Percentiles rank a stretch among this genome's conserved stretches.
Evolutionary conservation across 2,113 vertebrate species (phyloP).

Genomic region (Eurypyga helias): DNA sequence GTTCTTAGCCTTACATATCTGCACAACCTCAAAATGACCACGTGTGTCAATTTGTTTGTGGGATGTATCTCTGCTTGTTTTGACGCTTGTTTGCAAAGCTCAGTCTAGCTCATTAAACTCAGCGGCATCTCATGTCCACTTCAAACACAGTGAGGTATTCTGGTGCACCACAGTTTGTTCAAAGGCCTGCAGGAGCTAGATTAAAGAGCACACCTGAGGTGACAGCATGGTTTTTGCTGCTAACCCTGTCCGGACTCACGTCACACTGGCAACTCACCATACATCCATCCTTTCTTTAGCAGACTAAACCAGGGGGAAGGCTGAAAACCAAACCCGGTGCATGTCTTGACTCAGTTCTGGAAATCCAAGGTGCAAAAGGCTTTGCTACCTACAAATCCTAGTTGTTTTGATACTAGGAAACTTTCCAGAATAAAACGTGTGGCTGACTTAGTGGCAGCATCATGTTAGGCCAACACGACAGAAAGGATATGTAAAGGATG

Average conservation of each 20-base stretch:
- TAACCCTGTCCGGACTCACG: neutral
- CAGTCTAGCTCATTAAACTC: neutral
- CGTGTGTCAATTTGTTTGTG: neutral
- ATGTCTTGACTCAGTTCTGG: neutral
- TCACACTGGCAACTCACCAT: neutral
- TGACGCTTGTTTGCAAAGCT: neutral
- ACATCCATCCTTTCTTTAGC: neutral
- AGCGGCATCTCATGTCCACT: neutral
- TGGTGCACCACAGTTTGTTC: neutral
- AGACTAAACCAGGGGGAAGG: neutral
- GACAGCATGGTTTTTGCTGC: neutral
- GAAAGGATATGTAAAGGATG: neutral
- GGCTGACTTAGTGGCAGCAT: neutral
- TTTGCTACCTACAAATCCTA: neutral
- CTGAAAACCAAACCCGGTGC: neutral
- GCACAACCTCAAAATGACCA: neutral
- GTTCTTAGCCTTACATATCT: neutral
- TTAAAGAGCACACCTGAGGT: neutral
- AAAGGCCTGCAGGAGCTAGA: neutral
- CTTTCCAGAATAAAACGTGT: fast-evolving
- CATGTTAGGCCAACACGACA: neutral
- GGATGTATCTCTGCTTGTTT: neutral
- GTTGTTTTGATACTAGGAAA: neutral
- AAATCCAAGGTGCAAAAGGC: neutral
- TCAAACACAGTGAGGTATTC: neutral